These are phyloP conservation scores for Octonoba sinensis DNA, from an alignment of 2,888 invertebrate species.

Conservation along the genomic window DNA sequence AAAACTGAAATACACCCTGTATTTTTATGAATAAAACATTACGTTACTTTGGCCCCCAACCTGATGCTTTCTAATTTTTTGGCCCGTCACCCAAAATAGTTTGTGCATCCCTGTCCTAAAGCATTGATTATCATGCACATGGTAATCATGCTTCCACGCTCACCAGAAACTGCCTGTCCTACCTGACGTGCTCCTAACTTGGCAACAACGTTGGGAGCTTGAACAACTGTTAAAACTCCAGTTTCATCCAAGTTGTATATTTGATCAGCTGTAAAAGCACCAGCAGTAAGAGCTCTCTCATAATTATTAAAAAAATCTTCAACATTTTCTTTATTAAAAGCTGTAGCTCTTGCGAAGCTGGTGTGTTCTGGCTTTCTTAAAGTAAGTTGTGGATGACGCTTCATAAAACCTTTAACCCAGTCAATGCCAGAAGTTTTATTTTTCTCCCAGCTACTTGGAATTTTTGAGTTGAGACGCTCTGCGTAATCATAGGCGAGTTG, in stretches of 20 bases:
- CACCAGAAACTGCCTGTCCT: slow-evolving; percentile 7
- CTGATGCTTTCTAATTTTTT: too few species aligned
- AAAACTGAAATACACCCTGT: too few species aligned
- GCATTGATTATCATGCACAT: slow-evolving; percentile 6
- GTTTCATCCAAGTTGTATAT: slow-evolving; percentile 19
- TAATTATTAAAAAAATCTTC: background rate
- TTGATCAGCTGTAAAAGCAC: slow-evolving; percentile 1
- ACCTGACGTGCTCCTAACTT: background rate
- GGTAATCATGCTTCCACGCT: slow-evolving; percentile 3
- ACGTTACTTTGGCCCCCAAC: too few species aligned
- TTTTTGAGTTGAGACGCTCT: background rate
- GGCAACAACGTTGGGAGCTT: slow-evolving; percentile 15
- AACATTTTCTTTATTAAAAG: slow-evolving; percentile 5
- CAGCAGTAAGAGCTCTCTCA: background rate
- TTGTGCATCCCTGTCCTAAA: too few species aligned
- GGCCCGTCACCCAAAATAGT: too few species aligned
- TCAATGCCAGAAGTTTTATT: slow-evolving; percentile 17
- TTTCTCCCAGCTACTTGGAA: slow-evolving; percentile 3
- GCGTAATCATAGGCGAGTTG: background rate
- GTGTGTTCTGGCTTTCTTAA: slow-evolving; percentile 12
- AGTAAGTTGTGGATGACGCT: slow-evolving; percentile 7
- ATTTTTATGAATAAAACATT: too few species aligned
- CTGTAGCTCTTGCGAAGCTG: background rate
- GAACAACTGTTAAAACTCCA: slow-evolving; percentile 1
- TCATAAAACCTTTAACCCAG: slow-evolving; percentile 12